These are phyloP conservation scores for Dryobotodes eremita DNA, from an alignment of 2,888 invertebrate species.

Conservation along the genomic window DNA sequence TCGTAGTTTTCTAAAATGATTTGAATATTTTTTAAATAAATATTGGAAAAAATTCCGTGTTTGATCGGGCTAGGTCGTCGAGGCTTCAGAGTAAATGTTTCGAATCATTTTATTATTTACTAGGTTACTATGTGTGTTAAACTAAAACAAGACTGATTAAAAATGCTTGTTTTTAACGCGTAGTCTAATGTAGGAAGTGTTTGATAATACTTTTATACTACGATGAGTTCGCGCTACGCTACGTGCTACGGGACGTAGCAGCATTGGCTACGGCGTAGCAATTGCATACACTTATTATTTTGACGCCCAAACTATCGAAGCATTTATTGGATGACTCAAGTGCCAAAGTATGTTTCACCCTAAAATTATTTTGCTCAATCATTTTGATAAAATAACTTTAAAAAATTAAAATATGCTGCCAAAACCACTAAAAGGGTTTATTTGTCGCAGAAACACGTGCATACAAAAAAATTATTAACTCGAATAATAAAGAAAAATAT, in stretches of 20 bases:
- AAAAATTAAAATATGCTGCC: background rate
- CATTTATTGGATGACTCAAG: background rate
- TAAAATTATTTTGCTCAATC: background rate
- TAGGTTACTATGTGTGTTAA: background rate
- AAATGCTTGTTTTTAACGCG: background rate
- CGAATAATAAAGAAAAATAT: too few relatives aligned
- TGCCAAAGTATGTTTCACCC: background rate
- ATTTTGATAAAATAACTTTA: background rate
- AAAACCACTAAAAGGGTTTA: background rate
- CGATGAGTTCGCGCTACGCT: background rate
- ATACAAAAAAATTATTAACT: too few relatives aligned
- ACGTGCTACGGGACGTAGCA: constrained; percentile 4
- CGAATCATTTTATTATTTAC: background rate
- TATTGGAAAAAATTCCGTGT: background rate
- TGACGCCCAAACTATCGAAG: too few relatives aligned
- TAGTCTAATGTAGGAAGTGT: too few relatives aligned
- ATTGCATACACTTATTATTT: background rate
- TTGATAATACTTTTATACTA: background rate
- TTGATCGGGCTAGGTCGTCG: background rate
- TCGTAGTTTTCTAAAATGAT: constrained; percentile 11
- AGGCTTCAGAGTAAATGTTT: background rate
- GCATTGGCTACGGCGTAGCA: background rate
- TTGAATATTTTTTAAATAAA: background rate
- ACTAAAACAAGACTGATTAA: background rate
- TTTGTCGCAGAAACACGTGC: too few relatives aligned